Evolutionary conservation across 2,797 vertebrate species (phyloP).

Genomic region (Lutjanus argentimaculatus): DNA sequence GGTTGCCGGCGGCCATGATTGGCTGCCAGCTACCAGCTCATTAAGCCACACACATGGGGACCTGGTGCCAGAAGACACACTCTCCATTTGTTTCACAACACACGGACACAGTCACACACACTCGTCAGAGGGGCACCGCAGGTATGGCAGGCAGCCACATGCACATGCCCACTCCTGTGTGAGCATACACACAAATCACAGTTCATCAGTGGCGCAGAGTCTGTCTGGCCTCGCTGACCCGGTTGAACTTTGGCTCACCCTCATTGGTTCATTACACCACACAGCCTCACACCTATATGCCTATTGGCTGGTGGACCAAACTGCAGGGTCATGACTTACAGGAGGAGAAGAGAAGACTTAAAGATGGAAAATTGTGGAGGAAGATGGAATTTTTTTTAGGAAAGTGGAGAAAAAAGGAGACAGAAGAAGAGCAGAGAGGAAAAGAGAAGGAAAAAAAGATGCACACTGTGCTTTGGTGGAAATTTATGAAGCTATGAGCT

Average conservation of each 20-base stretch:
- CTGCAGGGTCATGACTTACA: constrained; percentile 53
- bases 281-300: constrained; percentile 68
- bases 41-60: constrained; percentile 62
- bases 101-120: constrained; percentile 73
- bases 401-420: neutral
- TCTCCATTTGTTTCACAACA: constrained; percentile 84
- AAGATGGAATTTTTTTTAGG: neutral
- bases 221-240: constrained; percentile 60
- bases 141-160: constrained; percentile 62
- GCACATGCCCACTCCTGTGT: constrained; percentile 23
- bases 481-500: too few relatives aligned
- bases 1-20: constrained; percentile 70
- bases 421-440: neutral
- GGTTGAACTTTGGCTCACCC: constrained; percentile 80
- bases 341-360: neutral
- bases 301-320: constrained; percentile 49
- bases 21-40: constrained; percentile 75
- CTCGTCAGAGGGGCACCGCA: constrained; percentile 64
- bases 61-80: constrained; percentile 67
- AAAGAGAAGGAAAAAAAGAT: neutral
- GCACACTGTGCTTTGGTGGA: too few relatives aligned
- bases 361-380: neutral
- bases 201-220: constrained; percentile 19
- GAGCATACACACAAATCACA: constrained; percentile 28
- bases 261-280: constrained; percentile 57